Conservation (phyloP, 1,140 invertebrate species). For the Aphaenogaster ashmeadi region DNA sequence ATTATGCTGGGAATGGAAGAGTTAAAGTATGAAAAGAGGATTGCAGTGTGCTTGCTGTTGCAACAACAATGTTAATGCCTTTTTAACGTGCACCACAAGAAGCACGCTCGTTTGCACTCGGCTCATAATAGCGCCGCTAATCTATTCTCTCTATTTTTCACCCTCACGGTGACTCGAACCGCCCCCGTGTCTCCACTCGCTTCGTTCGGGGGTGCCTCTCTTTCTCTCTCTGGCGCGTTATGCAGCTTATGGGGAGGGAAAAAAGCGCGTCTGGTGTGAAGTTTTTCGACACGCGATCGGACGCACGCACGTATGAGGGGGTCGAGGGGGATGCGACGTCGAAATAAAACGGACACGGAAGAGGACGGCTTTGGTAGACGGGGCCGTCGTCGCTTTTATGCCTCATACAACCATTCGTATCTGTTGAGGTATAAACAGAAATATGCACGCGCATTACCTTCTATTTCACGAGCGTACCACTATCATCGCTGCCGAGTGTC, state of each 20-base stretch:
- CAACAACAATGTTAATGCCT: conserved; percentile 56
- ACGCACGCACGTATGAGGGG: neutral
- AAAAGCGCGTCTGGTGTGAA: conserved; percentile 30
- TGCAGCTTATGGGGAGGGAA: neutral
- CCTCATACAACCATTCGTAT: conserved; percentile 71
- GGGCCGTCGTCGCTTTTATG: conserved; percentile 69
- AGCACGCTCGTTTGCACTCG: conserved; percentile 42
- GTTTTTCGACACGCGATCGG: conserved; percentile 55
- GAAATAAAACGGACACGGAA: conserved; percentile 53
- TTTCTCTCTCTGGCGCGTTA: neutral
- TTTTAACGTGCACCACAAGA: conserved; percentile 52
- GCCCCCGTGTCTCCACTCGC: neutral
- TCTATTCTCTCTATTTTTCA: conserved; percentile 58
- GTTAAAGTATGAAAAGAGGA: conserved; percentile 42
- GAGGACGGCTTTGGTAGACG: conserved; percentile 35
- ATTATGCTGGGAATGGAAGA: conserved; percentile 38
- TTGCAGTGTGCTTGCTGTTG: conserved; percentile 9
- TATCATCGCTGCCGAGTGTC: conserved; percentile 61
- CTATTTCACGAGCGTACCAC: conserved; percentile 54
- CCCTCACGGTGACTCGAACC: conserved; percentile 18
- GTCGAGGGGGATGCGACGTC: conserved; percentile 13
- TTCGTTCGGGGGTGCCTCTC: neutral
- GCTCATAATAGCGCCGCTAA: conserved; percentile 52
- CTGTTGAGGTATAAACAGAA: conserved; percentile 73
- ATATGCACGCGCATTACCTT: conserved; percentile 54